Evolutionary conservation across 2,113 vertebrate genomes (phyloP).

Genomic region (Hyaena hyaena): DNA sequence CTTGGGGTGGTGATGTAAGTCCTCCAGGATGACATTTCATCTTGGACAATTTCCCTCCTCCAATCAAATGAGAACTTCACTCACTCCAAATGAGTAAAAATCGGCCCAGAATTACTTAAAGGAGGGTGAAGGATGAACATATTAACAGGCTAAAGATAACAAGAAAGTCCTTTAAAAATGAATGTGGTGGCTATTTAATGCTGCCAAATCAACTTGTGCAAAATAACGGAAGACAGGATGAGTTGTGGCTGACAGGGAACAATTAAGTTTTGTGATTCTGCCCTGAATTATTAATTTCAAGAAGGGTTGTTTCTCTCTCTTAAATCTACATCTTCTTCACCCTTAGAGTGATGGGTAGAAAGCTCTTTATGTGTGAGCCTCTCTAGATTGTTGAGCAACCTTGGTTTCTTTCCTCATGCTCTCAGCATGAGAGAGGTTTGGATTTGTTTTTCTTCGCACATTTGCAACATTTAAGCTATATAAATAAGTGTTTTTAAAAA

Average conservation of each 20-base stretch:
- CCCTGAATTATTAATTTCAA: constrained; percentile 73
- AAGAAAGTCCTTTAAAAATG: constrained; percentile 70
- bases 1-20: neutral
- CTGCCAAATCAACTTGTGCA: constrained; percentile 69
- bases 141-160: constrained; percentile 70
- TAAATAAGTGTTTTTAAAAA: neutral
- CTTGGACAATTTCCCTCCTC: neutral
- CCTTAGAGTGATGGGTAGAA: neutral
- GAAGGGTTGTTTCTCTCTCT: constrained; percentile 35
- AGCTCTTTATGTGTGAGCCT: neutral
- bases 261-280: constrained; percentile 63
- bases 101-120: constrained; percentile 55
- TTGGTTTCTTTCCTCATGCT: neutral
- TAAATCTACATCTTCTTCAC: neutral
- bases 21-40: neutral
- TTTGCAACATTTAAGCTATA: neutral
- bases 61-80: neutral
- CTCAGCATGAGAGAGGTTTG: neutral
- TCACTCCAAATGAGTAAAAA: constrained; percentile 38
- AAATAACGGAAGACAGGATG: constrained; percentile 63
- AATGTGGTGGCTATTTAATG: constrained; percentile 52
- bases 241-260: constrained; percentile 55
- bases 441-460: neutral
- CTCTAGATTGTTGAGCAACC: neutral
- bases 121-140: constrained; percentile 55